Base-by-base conservation (phyloP, 2,888 invertebrate species). In the Diarsia brunnea region DNA sequence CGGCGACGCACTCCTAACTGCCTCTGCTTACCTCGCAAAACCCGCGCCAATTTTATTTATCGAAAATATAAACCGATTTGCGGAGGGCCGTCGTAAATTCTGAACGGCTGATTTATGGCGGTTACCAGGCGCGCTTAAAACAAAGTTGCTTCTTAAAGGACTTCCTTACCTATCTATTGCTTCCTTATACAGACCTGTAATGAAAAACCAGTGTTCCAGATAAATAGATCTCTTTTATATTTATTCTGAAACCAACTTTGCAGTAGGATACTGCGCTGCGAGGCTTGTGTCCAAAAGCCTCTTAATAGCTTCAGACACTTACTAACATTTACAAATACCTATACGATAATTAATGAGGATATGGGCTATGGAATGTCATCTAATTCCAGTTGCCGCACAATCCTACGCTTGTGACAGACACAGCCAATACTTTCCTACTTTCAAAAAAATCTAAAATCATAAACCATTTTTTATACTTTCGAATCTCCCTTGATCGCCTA, bases 1-100 rank as follows among this genome's bases (percentile, higher is more conserved):
- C 92, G 92, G 92, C 95, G 94, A 94, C 95, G 94, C 95, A 92
- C 94, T 95, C 95, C 96, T 95, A 96, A 96, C 96, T 94, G 95
- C 94, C 95, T 93, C 95, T 95, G 96, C 96, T 96, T 96, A 96
- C 96, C 95, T 96, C 94, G 96, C 96, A 95, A 96, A 96, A 96
- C 95, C 95, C 95, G 95, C 95, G 96, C 96, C 96, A 96, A 96
- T 96, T 96, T 96, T 96, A 96, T 96, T 96, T 96, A 96, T 96
- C 96, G 96, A 96, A 96, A 96, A 96, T 96, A 96, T 96, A 96
- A 96, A 96, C 95, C 96, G 96, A 96, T 96, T 96, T 96, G 95
- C 96, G 93, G 95, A 95, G 95, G 94, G 92, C 94, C 94, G 92
- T 95, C 96, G 96, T 96, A 96, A 96, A 96, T 93, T 95, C 94